Evolutionary conservation across 2,797 vertebrate species (phyloP).

Genomic region (Anguilla obscura): DNA sequence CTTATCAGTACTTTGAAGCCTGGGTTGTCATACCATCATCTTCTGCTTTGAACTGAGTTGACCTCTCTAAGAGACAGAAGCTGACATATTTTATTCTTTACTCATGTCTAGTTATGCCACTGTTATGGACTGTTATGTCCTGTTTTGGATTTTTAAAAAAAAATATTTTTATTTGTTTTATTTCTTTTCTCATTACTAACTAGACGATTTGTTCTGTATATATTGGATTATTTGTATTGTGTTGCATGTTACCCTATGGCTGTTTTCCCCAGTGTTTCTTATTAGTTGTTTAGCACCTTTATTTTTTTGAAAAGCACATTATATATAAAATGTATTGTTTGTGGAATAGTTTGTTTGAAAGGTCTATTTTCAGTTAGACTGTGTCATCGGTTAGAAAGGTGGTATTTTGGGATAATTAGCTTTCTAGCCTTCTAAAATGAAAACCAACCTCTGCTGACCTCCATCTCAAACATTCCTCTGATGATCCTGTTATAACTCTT

Average conservation of each 20-base stretch:
- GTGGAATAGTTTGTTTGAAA: not conserved
- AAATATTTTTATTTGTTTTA: not conserved
- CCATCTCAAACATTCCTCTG: not conserved
- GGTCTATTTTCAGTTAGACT: not conserved
- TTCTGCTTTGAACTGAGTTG: constrained; percentile 33
- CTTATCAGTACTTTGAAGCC: constrained; percentile 35
- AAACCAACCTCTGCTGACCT: not conserved
- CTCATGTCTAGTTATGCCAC: not conserved
- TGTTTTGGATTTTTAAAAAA: not conserved
- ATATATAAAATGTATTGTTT: not conserved
- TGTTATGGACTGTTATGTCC: not conserved
- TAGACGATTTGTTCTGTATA: not conserved
- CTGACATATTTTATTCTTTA: not conserved
- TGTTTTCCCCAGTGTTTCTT: not conserved
- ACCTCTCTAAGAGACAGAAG: not conserved
- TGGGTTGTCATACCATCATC: constrained; percentile 39
- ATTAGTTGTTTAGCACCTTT: not conserved
- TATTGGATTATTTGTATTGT: not conserved
- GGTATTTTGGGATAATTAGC: not conserved
- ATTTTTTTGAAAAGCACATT: not conserved
- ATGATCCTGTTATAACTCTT: not conserved
- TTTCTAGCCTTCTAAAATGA: not conserved
- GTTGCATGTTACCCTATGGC: not conserved
- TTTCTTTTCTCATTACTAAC: not conserved
- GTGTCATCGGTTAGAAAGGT: not conserved